Base-by-base conservation (phyloP, 1,140 invertebrate species). In the Heliconius eleuchia region DNA sequence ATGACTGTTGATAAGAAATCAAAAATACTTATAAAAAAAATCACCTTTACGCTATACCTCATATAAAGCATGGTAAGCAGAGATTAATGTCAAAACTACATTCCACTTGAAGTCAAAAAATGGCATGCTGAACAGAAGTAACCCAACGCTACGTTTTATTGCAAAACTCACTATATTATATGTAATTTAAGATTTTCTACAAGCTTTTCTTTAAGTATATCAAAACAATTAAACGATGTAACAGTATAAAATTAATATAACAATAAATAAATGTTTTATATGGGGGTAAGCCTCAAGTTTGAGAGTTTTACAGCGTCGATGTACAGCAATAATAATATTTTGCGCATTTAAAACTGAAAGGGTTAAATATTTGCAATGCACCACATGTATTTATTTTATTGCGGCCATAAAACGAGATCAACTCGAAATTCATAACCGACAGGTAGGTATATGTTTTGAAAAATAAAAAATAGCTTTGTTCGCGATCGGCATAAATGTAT, bases 351-450 rank as follows among this genome's bases (percentile, higher is more conserved):
- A 74, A 79, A 73, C 77, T 74, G 73, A 79, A 79, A 79, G 77
- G 77, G 71, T 74, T 79, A 50, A 74, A 73, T 74, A 66, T 81
- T 87, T 83, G 78, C 80, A 80, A 84, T 85, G 83, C 84, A 74
- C 74, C 74, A 79, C 84, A 77, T 85, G 81, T 80, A 46, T 86
- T 87, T 86, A 83, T 86, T 88, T 87, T 88, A 88, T 84, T 81
- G 80, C 84, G 70, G 80, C 77, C 83, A 83, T 88, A 88, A 88
- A 87, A 86, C 78, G 81, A 84, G 83, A 86, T 84, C 81, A 85
- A 86, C 87, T 87, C 85, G 80, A 87, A 87, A 88, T 87, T 87
- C 83, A 84, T 84, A 83, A 88, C 85, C 85, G 84, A 83, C 82
- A 82, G 82, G 83, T 84, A 82, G 82, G 83, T 84, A 83, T 3